Evolutionary conservation across 2,113 vertebrate species (phyloP), one percentile per base, ranked within the genome.

Genomic region (Pteruthius melanotis): DNA sequence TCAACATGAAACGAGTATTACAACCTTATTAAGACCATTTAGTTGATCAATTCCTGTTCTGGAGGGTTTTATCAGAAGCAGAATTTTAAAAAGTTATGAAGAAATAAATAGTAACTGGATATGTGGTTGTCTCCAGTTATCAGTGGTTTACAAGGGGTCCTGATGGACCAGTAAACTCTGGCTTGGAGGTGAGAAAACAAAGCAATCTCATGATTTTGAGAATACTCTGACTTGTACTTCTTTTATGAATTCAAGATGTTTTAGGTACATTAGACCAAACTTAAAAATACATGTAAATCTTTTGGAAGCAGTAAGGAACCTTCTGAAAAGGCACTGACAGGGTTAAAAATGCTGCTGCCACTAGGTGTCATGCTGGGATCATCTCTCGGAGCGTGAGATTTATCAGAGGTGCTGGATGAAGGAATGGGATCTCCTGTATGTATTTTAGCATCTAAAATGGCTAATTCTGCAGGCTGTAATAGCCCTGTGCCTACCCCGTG

Each of bases 301-400:
- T 24, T 15, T 40, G 11, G 33, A 50, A 27, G 59, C 12, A 15
- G 21, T 49, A 60, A 14, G 13, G 39, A 53, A 39, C 24, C 15
- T 30, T 44, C 88, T 59, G 6, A 11, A 6, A 35, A 70, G 84
- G 89, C 11, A 28, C 7, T 13, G 54, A 85, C 1, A 33, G 96
- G 97, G 96, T 97, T 97, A 97, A 98, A 70, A 76, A 39, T 57
- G n/a, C 37, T 93, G 63, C 39, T n/a, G 45, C 98, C 98, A 94
- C 98, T 98, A 98, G 98, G 50, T 98, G 98, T 98, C 98, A 97
- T 0, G 20, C 86, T 96, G 96, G 90, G 89, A 97, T 95, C 83
- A 83, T 39, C 79, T 94, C 95, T 68, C 13, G 71, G 82, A 83
- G 70, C 68, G 16, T 1, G 44, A 57, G 11, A 13, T 10, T 10